Percentiles rank a stretch among this genome's conserved stretches.
Conservation (phyloP, 2,888 invertebrate species). For the Smittia aterrima region DNA sequence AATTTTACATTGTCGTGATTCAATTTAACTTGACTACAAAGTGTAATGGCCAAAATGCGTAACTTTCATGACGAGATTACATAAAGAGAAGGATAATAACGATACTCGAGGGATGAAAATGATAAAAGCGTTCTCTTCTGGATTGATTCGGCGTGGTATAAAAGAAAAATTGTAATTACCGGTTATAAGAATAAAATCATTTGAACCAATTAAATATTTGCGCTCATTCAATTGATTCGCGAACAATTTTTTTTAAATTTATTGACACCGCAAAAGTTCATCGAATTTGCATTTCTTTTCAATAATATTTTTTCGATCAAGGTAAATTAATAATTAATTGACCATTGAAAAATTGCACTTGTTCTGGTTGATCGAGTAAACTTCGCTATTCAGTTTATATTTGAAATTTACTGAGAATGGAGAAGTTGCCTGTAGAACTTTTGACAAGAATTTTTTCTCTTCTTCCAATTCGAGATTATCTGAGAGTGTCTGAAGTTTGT, state of each 20-base stretch:
- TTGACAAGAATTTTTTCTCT: not conserved
- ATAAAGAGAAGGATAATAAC: not conserved
- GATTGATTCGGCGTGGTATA: not conserved
- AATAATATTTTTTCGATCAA: not conserved
- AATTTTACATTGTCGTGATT: not conserved
- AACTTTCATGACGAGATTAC: not conserved
- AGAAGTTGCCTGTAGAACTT: not conserved
- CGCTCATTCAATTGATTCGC: not conserved
- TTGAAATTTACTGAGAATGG: constrained; percentile 3
- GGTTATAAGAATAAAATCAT: too few species aligned
- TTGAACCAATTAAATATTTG: not conserved
- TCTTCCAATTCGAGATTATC: not conserved
- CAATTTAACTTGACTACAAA: not conserved
- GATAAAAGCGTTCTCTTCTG: constrained; percentile 3
- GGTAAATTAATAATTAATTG: constrained; percentile 2
- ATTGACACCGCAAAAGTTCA: not conserved
- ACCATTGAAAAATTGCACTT: not conserved
- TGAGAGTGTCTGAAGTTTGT: not conserved
- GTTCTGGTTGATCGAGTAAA: not conserved
- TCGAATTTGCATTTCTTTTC: not conserved
- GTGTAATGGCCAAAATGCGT: not conserved
- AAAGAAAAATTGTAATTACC: not conserved
- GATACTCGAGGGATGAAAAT: not conserved
- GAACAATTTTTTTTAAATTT: too few species aligned
- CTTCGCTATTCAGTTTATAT: not conserved